Conservation (phyloP, 2,113 vertebrate species). For the Neopipo cinnamomea region DNA sequence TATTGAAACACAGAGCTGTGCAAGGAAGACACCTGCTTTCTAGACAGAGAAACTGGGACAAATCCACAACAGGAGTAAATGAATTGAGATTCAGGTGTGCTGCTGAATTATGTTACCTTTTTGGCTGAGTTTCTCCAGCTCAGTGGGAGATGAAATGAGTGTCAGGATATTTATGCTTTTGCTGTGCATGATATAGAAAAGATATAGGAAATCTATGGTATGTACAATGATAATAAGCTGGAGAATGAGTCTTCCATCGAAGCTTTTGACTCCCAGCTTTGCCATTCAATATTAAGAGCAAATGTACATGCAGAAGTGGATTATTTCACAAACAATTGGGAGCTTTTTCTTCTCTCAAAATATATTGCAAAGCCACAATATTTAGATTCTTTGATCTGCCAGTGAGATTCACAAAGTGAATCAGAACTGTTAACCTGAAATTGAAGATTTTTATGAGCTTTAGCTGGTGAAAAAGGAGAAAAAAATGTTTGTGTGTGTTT, state of each 20-base stretch:
- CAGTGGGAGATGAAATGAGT: not conserved
- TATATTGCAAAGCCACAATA: not conserved
- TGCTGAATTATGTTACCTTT: constrained; percentile 1
- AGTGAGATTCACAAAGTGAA: not conserved
- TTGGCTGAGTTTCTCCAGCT: not conserved
- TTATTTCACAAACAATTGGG: not conserved
- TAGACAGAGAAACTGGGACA: constrained; percentile 9
- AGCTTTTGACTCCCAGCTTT: not conserved
- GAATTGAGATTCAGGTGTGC: constrained; percentile 19
- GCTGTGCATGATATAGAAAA: not conserved
- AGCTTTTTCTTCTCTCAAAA: not conserved
- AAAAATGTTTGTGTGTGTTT: not conserved
- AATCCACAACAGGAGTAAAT: not conserved
- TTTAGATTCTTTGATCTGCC: not conserved
- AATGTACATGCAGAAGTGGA: not conserved
- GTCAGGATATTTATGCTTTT: not conserved
- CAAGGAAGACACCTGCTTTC: constrained; percentile 16
- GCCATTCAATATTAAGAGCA: not conserved
- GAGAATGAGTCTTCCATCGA: not conserved
- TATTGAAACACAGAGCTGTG: constrained; percentile 9
- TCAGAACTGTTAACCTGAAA: not conserved
- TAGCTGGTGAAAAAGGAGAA: not conserved
- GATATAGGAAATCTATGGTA: not conserved
- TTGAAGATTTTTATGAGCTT: not conserved
- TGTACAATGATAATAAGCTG: not conserved